Base-by-base conservation (phyloP, 2,113 vertebrate genomes). In the Colius striatus region DNA sequence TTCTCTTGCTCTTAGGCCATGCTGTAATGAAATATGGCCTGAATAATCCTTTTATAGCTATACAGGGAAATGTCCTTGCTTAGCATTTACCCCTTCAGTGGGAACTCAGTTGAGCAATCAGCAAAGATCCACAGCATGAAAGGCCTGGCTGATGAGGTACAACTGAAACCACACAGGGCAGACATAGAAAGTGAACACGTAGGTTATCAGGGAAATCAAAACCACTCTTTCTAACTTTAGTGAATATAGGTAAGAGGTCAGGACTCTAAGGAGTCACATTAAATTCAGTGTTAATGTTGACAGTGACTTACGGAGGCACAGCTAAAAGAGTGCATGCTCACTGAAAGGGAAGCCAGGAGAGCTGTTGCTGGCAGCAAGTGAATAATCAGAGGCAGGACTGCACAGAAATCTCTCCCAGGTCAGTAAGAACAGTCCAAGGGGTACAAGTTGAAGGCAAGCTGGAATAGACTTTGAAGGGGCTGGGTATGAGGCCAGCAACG, bases 1-100 rank as follows among this genome's bases (percentile, higher is more conserved):
- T 95, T 90, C 84, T 94, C 50, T 47, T 93, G 75, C 76, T 81
- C 70, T 92, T 38, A 58, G 70, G 50, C 53, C 57, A 63, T 20
- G 41, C n/a, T 89, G 65, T 70, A 87, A 93, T 47, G 66, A 93
- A 93, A 95, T 65, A 61, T 32, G 50, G 57, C 41, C 74, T 66
- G 50, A 85, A 87, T 80, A 87, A 85, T 76, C 58, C 62, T 76
- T 84, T 91, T 23, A 79, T 20, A 87, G 66, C 60, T 84, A 77
- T 30, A 75, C 16, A 73, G 66, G 36, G n/a, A 48, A 85, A 43
- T 41, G 27, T 62, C 71, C 71, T 87, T 94, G 62, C 50, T 89
- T 75, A 89, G 43, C 66, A 62, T 79, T 84, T 92, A 89, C n/a
- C 54, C 16, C 41, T 87, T 91, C 65, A 77, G 51, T n/a, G 34